A percentile compares a stretch with the other conserved stretches of the same genome.
Evolutionary conservation across 2,888 invertebrate genomes (phyloP).

Genomic region (Conistra vaccinii): DNA sequence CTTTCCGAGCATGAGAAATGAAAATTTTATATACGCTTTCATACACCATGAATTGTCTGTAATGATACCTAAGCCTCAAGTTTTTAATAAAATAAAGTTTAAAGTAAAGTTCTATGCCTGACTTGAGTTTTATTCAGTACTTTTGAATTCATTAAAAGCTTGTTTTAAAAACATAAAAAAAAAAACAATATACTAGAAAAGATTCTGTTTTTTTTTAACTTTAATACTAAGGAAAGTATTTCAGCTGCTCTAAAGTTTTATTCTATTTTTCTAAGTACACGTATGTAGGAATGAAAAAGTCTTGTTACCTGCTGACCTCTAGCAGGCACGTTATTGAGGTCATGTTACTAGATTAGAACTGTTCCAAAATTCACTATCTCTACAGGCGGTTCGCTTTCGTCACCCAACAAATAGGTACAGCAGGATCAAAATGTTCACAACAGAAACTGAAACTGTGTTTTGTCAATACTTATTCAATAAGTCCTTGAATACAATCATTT

Average conservation of each 20-base stretch:
- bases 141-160: no score
- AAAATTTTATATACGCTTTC: no score
- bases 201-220: no score
- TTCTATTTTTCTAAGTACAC: background rate
- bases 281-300: background rate
- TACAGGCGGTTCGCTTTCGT: conserved; percentile 9
- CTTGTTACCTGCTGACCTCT: background rate
- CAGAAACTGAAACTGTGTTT: conserved; percentile 32
- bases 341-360: conserved; percentile 8
- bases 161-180: no score
- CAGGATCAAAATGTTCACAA: conserved; percentile 14
- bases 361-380: conserved; percentile 3
- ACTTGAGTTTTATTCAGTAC: no score
- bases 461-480: conserved; percentile 27
- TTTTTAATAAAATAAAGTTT: no score
- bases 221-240: background rate
- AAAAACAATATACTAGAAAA: no score
- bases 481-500: conserved; percentile 46
- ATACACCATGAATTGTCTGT: no score
- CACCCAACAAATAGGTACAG: conserved; percentile 11
- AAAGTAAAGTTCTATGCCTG: no score
- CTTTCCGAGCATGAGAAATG: no score
- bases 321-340: conserved; percentile 27
- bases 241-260: no score
- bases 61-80: no score